Percentiles rank a stretch among this genome's conserved stretches.
Conservation (phyloP, 2,113 vertebrate genomes). For the Amblyornis subalaris region DNA sequence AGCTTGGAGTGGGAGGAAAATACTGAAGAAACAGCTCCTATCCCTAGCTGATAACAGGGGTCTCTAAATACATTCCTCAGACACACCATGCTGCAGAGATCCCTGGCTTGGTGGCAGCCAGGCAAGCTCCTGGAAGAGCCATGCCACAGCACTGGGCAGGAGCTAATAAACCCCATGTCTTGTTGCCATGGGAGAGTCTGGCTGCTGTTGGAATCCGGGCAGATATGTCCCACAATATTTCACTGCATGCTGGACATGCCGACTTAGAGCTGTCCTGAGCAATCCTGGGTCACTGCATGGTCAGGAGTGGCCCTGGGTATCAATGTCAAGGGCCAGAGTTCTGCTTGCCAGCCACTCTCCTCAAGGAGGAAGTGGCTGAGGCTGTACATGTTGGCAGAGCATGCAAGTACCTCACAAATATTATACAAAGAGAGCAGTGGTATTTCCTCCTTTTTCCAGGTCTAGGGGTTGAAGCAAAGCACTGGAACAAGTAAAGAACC, state of each 20-base stretch:
- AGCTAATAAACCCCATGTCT: background rate
- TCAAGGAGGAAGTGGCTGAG: background rate
- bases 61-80: background rate
- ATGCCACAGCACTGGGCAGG: background rate
- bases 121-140: background rate
- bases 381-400: background rate
- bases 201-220: background rate
- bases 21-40: conserved; percentile 31
- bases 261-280: background rate
- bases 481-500: background rate
- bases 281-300: background rate
- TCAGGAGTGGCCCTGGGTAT: background rate
- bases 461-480: background rate
- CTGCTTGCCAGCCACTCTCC: background rate
- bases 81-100: background rate
- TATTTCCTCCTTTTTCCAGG: conserved; percentile 21
- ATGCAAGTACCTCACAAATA: background rate
- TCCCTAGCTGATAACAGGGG: conserved; percentile 12
- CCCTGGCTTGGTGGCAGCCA: background rate
- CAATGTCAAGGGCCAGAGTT: background rate
- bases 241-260: background rate
- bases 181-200: background rate
- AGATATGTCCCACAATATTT: background rate
- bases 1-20: conserved; percentile 44
- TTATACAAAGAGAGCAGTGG: background rate